Percentiles rank a stretch among this genome's conserved stretches.
Evolutionary conservation across 2,113 vertebrate genomes (phyloP).

Genomic region (Parotia lawesii): DNA sequence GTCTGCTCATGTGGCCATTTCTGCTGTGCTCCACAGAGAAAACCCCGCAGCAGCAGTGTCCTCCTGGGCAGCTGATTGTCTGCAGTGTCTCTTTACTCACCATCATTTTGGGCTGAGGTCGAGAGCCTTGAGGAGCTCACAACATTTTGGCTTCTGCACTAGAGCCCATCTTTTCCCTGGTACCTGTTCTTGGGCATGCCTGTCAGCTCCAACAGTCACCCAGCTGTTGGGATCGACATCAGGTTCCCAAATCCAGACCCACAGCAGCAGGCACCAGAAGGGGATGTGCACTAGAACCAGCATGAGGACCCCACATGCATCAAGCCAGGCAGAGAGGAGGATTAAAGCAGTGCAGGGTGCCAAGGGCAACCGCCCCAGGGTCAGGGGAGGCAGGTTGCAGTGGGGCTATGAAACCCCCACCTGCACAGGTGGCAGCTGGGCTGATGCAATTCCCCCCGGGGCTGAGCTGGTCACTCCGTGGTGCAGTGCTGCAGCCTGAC

Average conservation of each 20-base stretch:
- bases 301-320: accelerated
- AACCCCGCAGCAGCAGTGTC: neutral
- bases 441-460: neutral
- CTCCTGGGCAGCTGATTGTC: neutral
- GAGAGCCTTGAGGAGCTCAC: neutral
- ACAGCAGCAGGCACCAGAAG: neutral
- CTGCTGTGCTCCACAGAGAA: neutral
- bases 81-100: neutral
- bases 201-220: neutral
- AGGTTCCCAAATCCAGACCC: neutral
- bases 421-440: neutral
- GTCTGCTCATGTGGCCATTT: accelerated
- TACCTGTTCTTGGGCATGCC: accelerated
- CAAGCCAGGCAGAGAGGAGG: neutral
- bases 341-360: neutral
- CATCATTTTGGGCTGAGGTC: neutral
- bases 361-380: neutral
- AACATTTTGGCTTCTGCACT: neutral
- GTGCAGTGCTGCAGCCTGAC: neutral
- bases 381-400: neutral
- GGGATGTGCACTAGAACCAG: neutral
- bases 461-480: neutral
- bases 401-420: neutral
- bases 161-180: neutral
- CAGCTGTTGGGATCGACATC: neutral